Evolutionary conservation across 2,797 vertebrate genomes (phyloP).

Genomic region (Cyprinodon diabolis): DNA sequence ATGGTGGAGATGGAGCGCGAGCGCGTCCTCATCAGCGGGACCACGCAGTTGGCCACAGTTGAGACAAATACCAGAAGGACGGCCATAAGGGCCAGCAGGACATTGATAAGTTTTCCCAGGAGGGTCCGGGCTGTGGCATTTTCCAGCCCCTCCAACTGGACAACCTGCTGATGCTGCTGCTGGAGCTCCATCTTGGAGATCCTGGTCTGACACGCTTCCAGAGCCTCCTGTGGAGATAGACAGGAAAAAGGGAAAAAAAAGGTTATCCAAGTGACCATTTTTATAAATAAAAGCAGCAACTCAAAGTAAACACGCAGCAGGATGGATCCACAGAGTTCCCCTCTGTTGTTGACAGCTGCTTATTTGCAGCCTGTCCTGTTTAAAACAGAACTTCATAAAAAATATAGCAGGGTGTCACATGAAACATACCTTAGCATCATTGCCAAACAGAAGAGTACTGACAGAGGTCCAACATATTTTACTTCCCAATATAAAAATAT

Average conservation of each 20-base stretch:
- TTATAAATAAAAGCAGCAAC: neutral
- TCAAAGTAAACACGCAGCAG: neutral
- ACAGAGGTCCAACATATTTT: neutral
- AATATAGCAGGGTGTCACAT: constrained; percentile 1
- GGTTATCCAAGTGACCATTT: constrained; percentile 22
- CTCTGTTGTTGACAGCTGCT: neutral
- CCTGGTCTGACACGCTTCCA: constrained; percentile 96
- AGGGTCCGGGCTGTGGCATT: constrained; percentile 95
- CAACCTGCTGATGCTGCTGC: constrained; percentile 98
- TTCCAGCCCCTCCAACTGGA: constrained; percentile 96
- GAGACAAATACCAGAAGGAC: constrained; percentile 97
- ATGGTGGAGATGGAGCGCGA: constrained; percentile 94
- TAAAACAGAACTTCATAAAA: constrained; percentile 1
- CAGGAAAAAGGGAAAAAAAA: neutral
- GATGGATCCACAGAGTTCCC: neutral
- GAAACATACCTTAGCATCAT: neutral
- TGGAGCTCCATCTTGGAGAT: constrained; percentile 99
- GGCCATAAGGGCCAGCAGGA: constrained; percentile 96
- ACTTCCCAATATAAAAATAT: neutral
- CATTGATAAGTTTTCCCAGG: constrained; percentile 96
- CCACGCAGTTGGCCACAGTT: constrained; percentile 95
- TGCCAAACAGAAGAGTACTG: neutral
- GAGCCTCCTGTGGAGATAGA: constrained; percentile 84
- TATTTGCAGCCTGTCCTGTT: neutral
- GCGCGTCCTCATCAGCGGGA: constrained; percentile 97